Conservation (phyloP, 2,888 invertebrate genomes). For the Phorcus lineatus region DNA sequence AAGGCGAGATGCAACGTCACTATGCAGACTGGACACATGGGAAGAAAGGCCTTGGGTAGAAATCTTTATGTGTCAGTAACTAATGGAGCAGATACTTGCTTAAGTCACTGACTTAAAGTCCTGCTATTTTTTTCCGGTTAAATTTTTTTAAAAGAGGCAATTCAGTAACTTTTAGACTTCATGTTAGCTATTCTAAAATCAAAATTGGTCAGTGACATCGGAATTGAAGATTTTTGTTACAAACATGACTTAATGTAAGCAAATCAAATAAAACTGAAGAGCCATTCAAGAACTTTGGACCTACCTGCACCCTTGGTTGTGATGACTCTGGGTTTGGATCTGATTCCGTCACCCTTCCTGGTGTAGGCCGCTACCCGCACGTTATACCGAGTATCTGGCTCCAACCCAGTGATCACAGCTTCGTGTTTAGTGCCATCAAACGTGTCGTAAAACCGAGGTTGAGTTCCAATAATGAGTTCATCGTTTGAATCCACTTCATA, state of each 20-base stretch:
- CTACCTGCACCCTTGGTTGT: constrained; percentile 81
- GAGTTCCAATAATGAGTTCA: constrained; percentile 47
- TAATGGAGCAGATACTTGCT: too few relatives aligned
- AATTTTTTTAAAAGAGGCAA: too few relatives aligned
- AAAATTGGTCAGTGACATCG: too few relatives aligned
- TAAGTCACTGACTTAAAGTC: too few relatives aligned
- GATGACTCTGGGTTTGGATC: constrained; percentile 89
- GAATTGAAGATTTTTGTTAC: too few relatives aligned
- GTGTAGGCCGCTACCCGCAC: constrained; percentile 95
- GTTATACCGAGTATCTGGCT: constrained; percentile 94
- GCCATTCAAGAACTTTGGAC: constrained; percentile 78
- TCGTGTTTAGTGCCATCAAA: constrained; percentile 85
- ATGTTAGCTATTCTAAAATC: too few relatives aligned
- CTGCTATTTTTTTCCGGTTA: too few relatives aligned
- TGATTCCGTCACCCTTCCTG: constrained; percentile 95
- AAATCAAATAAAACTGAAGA: neutral
- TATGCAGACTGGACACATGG: too few relatives aligned
- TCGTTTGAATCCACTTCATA: constrained; percentile 58
- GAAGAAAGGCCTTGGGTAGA: too few relatives aligned
- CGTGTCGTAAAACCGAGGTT: constrained; percentile 84
- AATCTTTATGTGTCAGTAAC: too few relatives aligned
- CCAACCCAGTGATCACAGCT: constrained; percentile 89
- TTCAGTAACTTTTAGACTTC: too few relatives aligned
- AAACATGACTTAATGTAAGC: too few relatives aligned
- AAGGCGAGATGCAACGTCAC: constrained; percentile 38